Evolutionary conservation across 2,797 vertebrate genomes (phyloP), one percentile per base, ranked within the genome.

Genomic region (Epinephelus malabaricus): DNA sequence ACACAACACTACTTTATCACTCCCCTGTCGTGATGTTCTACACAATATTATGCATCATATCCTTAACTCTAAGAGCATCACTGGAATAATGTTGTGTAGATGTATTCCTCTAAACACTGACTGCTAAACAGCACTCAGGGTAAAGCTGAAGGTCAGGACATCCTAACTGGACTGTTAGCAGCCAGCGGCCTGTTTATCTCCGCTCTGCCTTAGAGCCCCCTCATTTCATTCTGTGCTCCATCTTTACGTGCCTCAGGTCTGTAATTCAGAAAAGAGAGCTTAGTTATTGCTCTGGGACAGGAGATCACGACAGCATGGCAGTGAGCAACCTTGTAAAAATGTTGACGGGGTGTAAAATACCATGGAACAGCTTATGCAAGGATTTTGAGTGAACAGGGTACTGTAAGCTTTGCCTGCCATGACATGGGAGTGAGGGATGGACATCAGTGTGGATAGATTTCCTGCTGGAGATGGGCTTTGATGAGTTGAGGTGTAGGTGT

Each of bases 261-360:
- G 78, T 78, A 85, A 88, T 82, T 87, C 85, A 89, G 88, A 86
- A 73, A 81, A 75, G 64, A 86, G 63, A 69, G 69, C 73, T 90
- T 81, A 72, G 76, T 78, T 86, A 86, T 91, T 85, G 78, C 82
- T 86, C 6, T 58, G 56, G 76, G 87, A 91, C 74, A 73, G 72
- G 59, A 84, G 86, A 81, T 89, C 84, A 82, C 17, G 30, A 56
- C 69, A 73, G 69, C 77, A 76, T 66, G 60, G 83, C 77, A 77
- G 73, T 46, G 79, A 83, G 76, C 69, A 84, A 83, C 87, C 88
- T 88, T 91, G 83, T 79, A 83, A 86, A 69, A 82, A 80, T 83
- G 84, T 87, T 86, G 89, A 93, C 69, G n/a, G 83, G 47, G 73
- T 91, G 69, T 86, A 85, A 89, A 91, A 90, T 68, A 78, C 82